Evolutionary conservation across 1,140 invertebrate genomes (phyloP).

Genomic region (Telenomus remus): DNA sequence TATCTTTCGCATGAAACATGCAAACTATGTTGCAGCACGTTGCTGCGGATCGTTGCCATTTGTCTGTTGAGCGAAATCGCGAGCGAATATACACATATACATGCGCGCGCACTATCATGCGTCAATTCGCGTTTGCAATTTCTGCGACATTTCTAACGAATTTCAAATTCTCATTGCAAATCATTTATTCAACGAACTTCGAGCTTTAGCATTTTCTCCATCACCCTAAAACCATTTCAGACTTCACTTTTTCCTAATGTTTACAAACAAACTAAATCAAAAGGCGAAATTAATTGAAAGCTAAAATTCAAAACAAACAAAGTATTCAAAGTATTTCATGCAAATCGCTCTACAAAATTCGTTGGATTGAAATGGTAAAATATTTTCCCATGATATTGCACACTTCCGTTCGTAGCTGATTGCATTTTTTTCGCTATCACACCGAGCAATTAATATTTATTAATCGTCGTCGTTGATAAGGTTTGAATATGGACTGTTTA

Average conservation of each 20-base stretch:
- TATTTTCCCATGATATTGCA: background rate
- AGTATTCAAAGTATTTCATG: too few species aligned
- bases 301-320: too few species aligned
- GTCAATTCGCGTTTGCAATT: conserved; percentile 33
- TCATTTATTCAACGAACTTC: background rate
- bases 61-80: conserved; percentile 25
- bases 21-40: conserved; percentile 34
- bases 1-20: conserved; percentile 20
- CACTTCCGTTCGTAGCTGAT: conserved; percentile 13
- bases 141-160: conserved; percentile 42
- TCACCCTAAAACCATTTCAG: too few species aligned
- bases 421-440: conserved; percentile 17
- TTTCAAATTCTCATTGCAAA: conserved; percentile 5
- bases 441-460: conserved; percentile 31
- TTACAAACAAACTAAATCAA: too few species aligned
- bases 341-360: too few species aligned
- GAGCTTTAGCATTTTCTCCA: too few species aligned
- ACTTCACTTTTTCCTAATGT: too few species aligned
- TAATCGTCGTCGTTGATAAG: conserved; percentile 21
- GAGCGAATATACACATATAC: conserved; percentile 1
- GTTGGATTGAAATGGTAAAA: too few species aligned
- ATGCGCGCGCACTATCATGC: conserved; percentile 42
- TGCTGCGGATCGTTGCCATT: conserved; percentile 32
- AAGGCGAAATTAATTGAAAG: too few species aligned
- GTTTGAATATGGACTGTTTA: background rate